phyloP scores from a whole-genome alignment of 2,888 invertebrate species.

The Plebejus melissa region DNA sequence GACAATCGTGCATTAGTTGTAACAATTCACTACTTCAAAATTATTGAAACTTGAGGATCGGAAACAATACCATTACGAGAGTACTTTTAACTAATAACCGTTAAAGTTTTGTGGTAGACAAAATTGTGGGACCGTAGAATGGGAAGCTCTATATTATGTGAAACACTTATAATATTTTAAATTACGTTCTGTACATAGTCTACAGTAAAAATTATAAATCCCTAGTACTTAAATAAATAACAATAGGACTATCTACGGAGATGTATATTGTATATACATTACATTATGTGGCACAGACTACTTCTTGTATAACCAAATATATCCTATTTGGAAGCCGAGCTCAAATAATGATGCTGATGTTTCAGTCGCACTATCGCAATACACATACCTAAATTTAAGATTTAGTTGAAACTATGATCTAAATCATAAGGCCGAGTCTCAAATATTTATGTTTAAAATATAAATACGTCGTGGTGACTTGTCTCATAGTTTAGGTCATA shows the following conservation, averaged over 20 bases:
- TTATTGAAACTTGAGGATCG: neutral
- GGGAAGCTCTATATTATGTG: conserved; percentile 70
- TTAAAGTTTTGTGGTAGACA: conserved; percentile 52
- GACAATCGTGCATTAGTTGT: neutral
- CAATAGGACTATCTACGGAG: conserved; percentile 68
- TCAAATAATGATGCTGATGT: conserved; percentile 28
- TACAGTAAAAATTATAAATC: conserved; percentile 60
- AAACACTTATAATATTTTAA: conserved; percentile 58
- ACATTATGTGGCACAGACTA: conserved; percentile 71
- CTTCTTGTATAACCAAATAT: conserved; percentile 41
- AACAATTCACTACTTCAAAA: conserved; percentile 8
- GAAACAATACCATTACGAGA: neutral
- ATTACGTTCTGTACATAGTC: conserved; percentile 55
- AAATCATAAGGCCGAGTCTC: too few species aligned
- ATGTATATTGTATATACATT: conserved; percentile 65
- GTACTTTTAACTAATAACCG: conserved; percentile 2
- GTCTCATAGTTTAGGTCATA: neutral
- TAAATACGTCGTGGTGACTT: neutral
- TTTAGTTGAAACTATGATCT: neutral
- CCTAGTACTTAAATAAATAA: conserved; percentile 65
- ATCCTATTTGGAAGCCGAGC: conserved; percentile 30
- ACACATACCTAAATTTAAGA: neutral
- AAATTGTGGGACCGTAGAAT: conserved; percentile 51
- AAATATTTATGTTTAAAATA: neutral
- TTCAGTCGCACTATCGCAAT: neutral